A percentile compares a stretch with the other conserved stretches of the same genome.
These are phyloP conservation scores for Charadrius vociferus DNA, from an alignment of 2,113 vertebrate genomes.

Conservation along the genomic window DNA sequence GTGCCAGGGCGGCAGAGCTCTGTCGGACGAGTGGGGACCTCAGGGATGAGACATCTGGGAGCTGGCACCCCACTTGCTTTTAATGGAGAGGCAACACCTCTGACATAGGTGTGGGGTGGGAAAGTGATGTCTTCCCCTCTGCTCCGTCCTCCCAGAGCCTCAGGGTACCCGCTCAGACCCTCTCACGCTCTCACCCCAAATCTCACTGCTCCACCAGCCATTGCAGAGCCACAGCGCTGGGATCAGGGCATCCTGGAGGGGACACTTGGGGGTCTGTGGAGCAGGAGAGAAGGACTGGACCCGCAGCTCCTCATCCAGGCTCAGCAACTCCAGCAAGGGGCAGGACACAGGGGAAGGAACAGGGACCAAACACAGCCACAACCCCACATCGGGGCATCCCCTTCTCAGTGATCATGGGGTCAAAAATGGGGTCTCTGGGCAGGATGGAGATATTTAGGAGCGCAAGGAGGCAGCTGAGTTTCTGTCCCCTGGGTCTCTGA, in stretches of 20 bases:
- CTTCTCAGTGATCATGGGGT: slow-evolving; percentile 8
- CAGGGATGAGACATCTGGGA: not conserved
- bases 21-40: accelerated
- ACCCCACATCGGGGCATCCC: not conserved
- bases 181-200: not conserved
- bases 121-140: not conserved
- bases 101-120: not conserved
- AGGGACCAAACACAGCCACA: not conserved
- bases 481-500: slow-evolving; percentile 64
- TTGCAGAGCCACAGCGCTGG: slow-evolving; percentile 81
- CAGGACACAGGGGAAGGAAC: not conserved
- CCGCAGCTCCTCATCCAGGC: not conserved
- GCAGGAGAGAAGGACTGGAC: not conserved
- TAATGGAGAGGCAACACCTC: not conserved
- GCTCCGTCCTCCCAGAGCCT: not conserved
- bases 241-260: slow-evolving; percentile 71
- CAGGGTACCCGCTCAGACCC: not conserved
- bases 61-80: not conserved
- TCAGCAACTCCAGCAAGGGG: not conserved
- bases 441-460: slow-evolving; percentile 81
- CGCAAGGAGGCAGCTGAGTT: slow-evolving; percentile 72
- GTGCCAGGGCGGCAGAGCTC: not conserved
- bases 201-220: slow-evolving; percentile 84
- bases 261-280: slow-evolving; percentile 75
- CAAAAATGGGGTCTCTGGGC: slow-evolving; percentile 74